Base-by-base conservation (phyloP, 1,140 invertebrate genomes). In the Drosophila tropicalis region DNA sequence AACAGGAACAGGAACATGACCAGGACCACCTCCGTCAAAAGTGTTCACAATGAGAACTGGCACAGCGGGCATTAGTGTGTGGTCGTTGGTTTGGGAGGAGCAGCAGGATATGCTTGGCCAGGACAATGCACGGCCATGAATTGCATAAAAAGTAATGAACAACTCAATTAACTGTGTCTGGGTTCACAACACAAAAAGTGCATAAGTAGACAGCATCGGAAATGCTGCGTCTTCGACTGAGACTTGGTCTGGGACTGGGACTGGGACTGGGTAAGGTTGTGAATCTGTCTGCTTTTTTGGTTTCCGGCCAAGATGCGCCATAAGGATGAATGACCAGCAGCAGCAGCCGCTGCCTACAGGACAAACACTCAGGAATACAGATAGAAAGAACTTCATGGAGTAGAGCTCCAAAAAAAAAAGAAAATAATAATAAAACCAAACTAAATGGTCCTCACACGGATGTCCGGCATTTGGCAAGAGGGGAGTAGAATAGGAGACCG, bases 141-240 rank as follows among this genome's bases (percentile, higher is more conserved):
- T 86, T 86, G 83, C 83, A 86, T 86, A 87, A 86, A 82, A 84
- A 64, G 67, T 73, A 77, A 73, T 62, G 81, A 60, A 85, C 82
- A 86, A 79, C 83, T 86, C 83, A 86, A 86, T 87, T 89, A 87
- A 79, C 83, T 63, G 57, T 62, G 57, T 62, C 64, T 72, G 44
- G 62, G 44, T 17, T 9, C 17, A 64, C 6, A 15, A 54, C 47
- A 29, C 29, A 29, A 29, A 29, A 68, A 61, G 63, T 79, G 79
- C 79, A 82, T 82, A 82, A 82, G 79, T 71, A 82, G 70, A 64
- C 69, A 58, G 22, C 58, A 54, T 58, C 70, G 73, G 73, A 76
- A 76, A 65, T 39, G 61, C 57, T 60, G 57, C 41, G 41, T 4
- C 36, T 32, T 36, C n/a, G 9, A 22, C 9, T 51, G 39, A 13